Evolutionary conservation across 2,888 invertebrate genomes (phyloP).

Genomic region (Crematogaster levior): DNA sequence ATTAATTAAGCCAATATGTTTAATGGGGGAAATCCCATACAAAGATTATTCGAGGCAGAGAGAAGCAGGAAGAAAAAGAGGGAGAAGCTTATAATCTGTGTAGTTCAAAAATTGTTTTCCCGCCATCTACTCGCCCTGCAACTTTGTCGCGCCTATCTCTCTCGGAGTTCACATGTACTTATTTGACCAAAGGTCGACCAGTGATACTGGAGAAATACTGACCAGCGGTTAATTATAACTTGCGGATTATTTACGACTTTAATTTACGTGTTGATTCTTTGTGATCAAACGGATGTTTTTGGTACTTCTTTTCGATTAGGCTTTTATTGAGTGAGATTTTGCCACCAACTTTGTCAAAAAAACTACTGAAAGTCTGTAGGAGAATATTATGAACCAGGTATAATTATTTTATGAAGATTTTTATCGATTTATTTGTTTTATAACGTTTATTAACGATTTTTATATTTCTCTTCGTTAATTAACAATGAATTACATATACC

Average conservation of each 20-base stretch:
- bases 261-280: constrained; percentile 17
- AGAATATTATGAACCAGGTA: no score
- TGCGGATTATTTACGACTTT: constrained; percentile 23
- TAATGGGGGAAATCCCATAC: constrained; percentile 38
- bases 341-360: neutral
- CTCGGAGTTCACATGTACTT: constrained; percentile 25
- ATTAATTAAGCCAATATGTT: neutral
- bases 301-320: neutral
- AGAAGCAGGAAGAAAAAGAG: constrained; percentile 3
- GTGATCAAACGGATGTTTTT: neutral
- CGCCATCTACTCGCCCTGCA: neutral
- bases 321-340: neutral
- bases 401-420: no score
- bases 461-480: no score
- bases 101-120: constrained; percentile 3
- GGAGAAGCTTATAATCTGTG: neutral
- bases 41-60: constrained; percentile 47
- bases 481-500: no score
- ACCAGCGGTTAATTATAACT: constrained; percentile 32
- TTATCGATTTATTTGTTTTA: no score
- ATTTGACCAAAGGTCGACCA: constrained; percentile 35
- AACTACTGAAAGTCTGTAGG: neutral
- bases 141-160: constrained; percentile 26
- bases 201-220: constrained; percentile 26
- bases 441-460: neutral